phyloP scores from a whole-genome alignment of 2,888 invertebrate genomes.

The Eilema caniola region DNA sequence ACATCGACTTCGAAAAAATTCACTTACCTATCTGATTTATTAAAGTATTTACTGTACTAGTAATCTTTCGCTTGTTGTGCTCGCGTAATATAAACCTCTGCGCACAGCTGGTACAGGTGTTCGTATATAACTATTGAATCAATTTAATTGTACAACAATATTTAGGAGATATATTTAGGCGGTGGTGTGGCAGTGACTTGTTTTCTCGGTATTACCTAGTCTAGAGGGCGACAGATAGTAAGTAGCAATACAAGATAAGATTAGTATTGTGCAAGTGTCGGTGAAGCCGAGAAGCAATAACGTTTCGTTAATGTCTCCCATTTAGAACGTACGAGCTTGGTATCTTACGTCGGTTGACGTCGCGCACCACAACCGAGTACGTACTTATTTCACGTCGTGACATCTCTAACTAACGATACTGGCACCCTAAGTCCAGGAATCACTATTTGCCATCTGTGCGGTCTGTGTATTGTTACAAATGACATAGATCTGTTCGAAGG shows the following conservation, averaged over 20 bases:
- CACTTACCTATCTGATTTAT: slow-evolving; percentile 42
- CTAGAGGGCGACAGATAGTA: slow-evolving; percentile 59
- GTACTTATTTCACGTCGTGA: slow-evolving; percentile 70
- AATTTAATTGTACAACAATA: slow-evolving; percentile 36
- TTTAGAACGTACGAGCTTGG: slow-evolving; percentile 80
- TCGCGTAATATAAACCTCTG: slow-evolving; percentile 11
- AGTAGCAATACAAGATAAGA: slow-evolving; percentile 75
- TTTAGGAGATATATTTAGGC: slow-evolving; percentile 7
- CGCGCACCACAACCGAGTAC: slow-evolving; percentile 63
- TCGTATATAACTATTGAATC: slow-evolving; percentile 29
- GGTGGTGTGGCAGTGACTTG: slow-evolving; percentile 40
- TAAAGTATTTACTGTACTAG: slow-evolving; percentile 25
- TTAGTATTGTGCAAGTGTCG: slow-evolving; percentile 81
- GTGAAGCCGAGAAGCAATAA: slow-evolving; percentile 81
- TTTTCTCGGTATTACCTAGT: slow-evolving; percentile 69
- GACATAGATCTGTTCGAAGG: slow-evolving; percentile 76
- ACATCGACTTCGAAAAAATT: slow-evolving; percentile 51
- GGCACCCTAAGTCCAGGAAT: slow-evolving; percentile 76
- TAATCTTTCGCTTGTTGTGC: slow-evolving; percentile 20
- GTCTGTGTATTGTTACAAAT: slow-evolving; percentile 84
- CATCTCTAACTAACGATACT: slow-evolving; percentile 70
- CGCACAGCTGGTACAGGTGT: slow-evolving; percentile 19
- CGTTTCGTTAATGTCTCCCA: slow-evolving; percentile 82
- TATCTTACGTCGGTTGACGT: slow-evolving; percentile 75
- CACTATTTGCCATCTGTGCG: slow-evolving; percentile 78